Conservation (phyloP, 2,888 invertebrate species). For the Tridacna gigas region DNA sequence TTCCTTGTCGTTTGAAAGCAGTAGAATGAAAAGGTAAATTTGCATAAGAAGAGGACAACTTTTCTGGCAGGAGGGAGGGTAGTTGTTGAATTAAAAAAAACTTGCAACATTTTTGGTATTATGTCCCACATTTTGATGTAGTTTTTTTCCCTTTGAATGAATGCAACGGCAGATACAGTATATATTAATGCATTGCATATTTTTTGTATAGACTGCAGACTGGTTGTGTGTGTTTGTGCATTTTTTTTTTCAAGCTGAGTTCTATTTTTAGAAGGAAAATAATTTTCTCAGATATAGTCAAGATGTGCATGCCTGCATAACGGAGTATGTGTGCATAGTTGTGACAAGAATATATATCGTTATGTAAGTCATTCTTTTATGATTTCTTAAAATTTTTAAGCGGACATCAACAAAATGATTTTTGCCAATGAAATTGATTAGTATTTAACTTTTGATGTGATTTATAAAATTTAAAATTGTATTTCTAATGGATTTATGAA, state of each 20-base stretch:
- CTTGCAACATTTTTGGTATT: not conserved
- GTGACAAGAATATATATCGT: conserved; percentile 23
- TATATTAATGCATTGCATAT: conserved; percentile 59
- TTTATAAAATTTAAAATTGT: no score
- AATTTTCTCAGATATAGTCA: conserved; percentile 44
- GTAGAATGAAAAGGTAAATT: not conserved
- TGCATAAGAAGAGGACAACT: conserved; percentile 12
- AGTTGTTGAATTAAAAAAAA: not conserved
- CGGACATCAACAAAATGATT: no score
- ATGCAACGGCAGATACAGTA: conserved; percentile 35
- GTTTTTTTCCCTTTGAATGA: conserved; percentile 3
- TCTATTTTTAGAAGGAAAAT: conserved; percentile 59
- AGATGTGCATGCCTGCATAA: conserved; percentile 24
- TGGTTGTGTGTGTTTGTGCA: conserved; percentile 7
- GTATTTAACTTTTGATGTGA: no score
- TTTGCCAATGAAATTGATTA: no score
- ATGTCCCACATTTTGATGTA: not conserved
- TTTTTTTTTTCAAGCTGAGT: conserved; percentile 30
- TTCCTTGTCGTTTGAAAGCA: not conserved
- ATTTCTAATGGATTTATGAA: no score
- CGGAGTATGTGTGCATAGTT: conserved; percentile 20
- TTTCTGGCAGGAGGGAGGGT: not conserved
- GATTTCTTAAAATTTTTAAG: conserved; percentile 2
- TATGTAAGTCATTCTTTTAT: conserved; percentile 13
- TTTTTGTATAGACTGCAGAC: conserved; percentile 37